These are phyloP conservation scores for Alces alces DNA, from an alignment of 2,113 vertebrate genomes.

Conservation along the genomic window DNA sequence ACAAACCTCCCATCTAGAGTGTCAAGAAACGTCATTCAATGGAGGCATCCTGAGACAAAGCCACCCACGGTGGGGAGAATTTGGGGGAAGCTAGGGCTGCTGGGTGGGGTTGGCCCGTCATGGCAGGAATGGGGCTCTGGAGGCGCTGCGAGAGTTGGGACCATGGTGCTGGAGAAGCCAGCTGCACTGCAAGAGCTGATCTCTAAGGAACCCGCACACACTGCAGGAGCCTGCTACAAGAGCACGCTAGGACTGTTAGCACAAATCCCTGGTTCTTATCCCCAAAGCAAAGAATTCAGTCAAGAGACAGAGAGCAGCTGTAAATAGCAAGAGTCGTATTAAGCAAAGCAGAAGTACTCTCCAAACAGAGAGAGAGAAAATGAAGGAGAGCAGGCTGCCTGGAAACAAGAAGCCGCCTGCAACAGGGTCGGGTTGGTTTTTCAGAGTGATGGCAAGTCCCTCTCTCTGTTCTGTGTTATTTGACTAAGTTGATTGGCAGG, in stretches of 20 bases:
- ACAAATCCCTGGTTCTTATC: background rate
- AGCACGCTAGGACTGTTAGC: background rate
- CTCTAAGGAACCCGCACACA: background rate
- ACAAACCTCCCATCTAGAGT: background rate
- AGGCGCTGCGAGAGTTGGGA: background rate
- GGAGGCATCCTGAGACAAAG: background rate
- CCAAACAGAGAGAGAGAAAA: background rate
- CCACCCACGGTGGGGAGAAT: background rate
- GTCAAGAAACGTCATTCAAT: background rate
- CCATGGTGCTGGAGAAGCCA: background rate
- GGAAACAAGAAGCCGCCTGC: background rate
- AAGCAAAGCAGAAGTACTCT: background rate
- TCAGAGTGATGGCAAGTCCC: background rate
- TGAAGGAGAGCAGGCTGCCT: background rate
- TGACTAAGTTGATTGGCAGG: background rate
- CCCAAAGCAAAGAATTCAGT: background rate
- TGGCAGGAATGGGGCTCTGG: background rate
- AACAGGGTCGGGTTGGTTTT: background rate
- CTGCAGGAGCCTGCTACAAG: background rate
- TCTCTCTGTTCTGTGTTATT: background rate
- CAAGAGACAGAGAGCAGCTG: background rate
- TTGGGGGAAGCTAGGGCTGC: background rate
- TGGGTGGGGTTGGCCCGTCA: background rate
- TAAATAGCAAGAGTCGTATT: background rate
- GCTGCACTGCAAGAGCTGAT: background rate